Base-by-base conservation (phyloP, 35 echinoderm and acorn worm genomes). In the Acanthaster planci region DNA sequence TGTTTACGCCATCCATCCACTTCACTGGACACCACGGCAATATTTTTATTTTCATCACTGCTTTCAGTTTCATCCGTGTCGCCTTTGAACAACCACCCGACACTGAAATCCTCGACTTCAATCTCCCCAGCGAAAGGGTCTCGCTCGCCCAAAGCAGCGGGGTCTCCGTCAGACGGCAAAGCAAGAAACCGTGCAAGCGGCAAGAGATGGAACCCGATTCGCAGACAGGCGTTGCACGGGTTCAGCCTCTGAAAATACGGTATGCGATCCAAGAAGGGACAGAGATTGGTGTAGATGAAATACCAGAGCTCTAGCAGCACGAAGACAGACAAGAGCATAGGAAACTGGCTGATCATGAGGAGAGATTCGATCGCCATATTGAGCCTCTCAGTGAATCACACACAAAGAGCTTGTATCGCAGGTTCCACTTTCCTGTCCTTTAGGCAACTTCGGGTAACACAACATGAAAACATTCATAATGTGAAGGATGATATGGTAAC, bases 271-370 rank as follows among this genome's bases (percentile, higher is more conserved):
- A 94, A 38, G 75, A 94, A 94, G 60, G 92, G 92, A 29, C 89
- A 90, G 52, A 94, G 87, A 79, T 94, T 90, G 21, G 84, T 90
- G 79, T 94, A 94, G 40, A 94, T 85, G 79, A 94, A 94, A 51
- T 90, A 94, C 92, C 92, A 94, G n/a, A 90, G n/a, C 68, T 94
- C 86, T 26, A 94, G 77, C 8, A 85, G 40, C 2, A 94, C 77
- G 54, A 94, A 94, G 29, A 94, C 89, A 58, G 87, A 84, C 77
- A 94, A 76, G 10, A 94, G 79, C 54, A 85, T 84, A 40, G 92
- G 92, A 38, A 94, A 81, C 36, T 94, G 92, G n/a, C 92, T 88
- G n/a, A 94, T 58, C 57, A 94, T 76, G 34, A 94, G 77, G 2
- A 94, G 64, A n/a, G 89, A 44, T 67, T 94, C 92, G 51, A 82